Evolutionary conservation across 2,113 vertebrate genomes (phyloP), one percentile per base, ranked within the genome.

Genomic region (Tympanuchus pallidicinctus): DNA sequence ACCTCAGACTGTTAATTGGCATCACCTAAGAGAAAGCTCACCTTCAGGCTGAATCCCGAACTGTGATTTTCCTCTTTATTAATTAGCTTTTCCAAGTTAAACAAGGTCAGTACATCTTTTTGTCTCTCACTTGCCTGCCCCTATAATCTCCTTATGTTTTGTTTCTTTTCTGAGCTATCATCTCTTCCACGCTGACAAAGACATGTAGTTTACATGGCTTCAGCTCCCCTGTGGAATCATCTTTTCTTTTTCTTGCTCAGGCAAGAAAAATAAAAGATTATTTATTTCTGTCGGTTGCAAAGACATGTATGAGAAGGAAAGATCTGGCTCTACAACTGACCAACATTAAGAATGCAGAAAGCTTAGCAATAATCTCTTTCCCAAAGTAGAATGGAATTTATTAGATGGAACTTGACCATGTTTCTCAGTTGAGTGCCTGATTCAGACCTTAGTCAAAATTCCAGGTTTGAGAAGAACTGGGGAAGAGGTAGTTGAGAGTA

Each of bases 71-170:
- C 73, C 40, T 89, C 57, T 92, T 79, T 61, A 92, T 89, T 94
- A 91, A 96, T 92, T 90, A 96, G 96, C 72, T 96, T 96, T 94
- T 65, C 79, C 50, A 91, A 92, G 90, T 86, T 90, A 95, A 91
- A 47, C 84, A 73, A 95, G 92, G 93, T 88, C 82, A 96, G 57
- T 40, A 70, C 36, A 66, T 60, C 72, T 88, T 85, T 94, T 78
- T 84, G 75, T 92, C 84, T 91, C 87, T 88, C 47, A 60, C 40
- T 86, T 77, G 45, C 25, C 47, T 86, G 90, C 59, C 59, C 36
- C 48, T 95, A 94, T 96, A 95, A 96, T 95, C 89, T 94, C 65
- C 93, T 97, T 94, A 91, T 17, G 75, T 91, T 90, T 94, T n/a
- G 94, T 88, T 89, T 75, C 34, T 92, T 92, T 94, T 81, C 82